Evolutionary conservation across 2,888 invertebrate species (phyloP), one percentile per base, ranked within the genome.

Genomic region (Amblyteles armatorius): DNA sequence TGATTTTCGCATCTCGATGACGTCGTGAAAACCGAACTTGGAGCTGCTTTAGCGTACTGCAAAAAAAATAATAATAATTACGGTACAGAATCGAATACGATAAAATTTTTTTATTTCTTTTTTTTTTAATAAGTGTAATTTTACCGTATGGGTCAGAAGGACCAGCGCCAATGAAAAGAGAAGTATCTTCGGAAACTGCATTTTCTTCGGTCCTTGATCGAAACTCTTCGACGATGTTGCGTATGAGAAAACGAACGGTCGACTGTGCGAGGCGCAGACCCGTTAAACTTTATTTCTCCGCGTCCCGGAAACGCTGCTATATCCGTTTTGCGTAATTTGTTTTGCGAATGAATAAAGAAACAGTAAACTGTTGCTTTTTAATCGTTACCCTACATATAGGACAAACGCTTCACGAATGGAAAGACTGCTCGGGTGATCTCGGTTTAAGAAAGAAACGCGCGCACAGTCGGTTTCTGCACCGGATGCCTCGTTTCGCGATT

Each of bases 31-130:
- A 55, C 26, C 26, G 68, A 48, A 36, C 1, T 52, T n/a, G 87
- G 87, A 16, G 82, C 83, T 69, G 85, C 85, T 26, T 29, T 65
- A 22, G 71, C 74, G 11, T 67, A 52, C 85, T 84, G 19, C n/a
- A 19, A 19, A 19, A 44, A 44, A 16, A 19, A 52, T 4, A 48
- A 33, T 2, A 36, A 19, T 60, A 13, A 44, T 22, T 55, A 22
- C 16, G 0, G 26, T 22, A 55, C 60, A 26, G 36, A 57, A 33
- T 1, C 33, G 11, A 26, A 9, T 29, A 60, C 16, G 60, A 55
- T 55, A 0, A 57, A 48, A n/a, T 63, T 40, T 44, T 26, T 26
- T 19, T 60, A 13, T 19, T 22, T 76, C 9, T 19, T 63, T 60
- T 36, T 19, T 77, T 33, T 33, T 33, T 19, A 1, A n/a, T n/a